These are phyloP conservation scores for Xenopus petersii DNA, from an alignment of 2,797 vertebrate species.

Conservation along the genomic window DNA sequence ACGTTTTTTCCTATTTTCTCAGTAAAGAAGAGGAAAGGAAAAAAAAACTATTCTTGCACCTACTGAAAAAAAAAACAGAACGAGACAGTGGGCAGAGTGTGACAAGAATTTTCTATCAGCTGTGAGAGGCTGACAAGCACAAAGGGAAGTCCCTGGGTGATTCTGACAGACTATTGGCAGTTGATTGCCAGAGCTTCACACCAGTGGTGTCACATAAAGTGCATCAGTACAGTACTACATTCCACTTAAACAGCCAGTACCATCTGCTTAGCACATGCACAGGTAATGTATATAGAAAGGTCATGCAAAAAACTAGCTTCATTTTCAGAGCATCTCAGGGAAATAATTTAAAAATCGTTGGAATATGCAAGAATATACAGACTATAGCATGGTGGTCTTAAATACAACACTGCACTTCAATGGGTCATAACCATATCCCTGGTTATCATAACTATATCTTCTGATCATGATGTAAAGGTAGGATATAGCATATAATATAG, in stretches of 20 bases:
- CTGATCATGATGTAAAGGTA: no score
- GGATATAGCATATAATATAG: no score
- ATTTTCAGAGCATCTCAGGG: no score
- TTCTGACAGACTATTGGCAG: slow-evolving; percentile 17
- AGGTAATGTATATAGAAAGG: no score
- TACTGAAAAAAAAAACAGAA: not conserved
- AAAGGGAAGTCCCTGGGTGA: slow-evolving; percentile 23
- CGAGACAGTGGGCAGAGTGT: slow-evolving; percentile 12
- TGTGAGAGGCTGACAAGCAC: slow-evolving; percentile 21
- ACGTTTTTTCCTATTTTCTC: no score
- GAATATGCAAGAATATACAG: no score
- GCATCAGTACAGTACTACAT: slow-evolving; percentile 15
- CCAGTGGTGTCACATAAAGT: slow-evolving; percentile 25
- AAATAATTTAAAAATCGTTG: no score
- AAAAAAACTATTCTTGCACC: not conserved
- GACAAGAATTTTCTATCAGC: slow-evolving; percentile 20
- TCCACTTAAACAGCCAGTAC: not conserved
- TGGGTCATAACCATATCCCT: no score
- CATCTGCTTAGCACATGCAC: not conserved
- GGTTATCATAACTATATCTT: no score
- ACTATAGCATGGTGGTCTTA: no score
- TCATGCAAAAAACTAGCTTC: no score
- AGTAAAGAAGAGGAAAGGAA: not conserved
- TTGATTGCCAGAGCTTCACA: slow-evolving; percentile 19
- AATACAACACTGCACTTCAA: no score